Conservation (phyloP, 1,140 invertebrate genomes). For the Drosophila lini region DNA sequence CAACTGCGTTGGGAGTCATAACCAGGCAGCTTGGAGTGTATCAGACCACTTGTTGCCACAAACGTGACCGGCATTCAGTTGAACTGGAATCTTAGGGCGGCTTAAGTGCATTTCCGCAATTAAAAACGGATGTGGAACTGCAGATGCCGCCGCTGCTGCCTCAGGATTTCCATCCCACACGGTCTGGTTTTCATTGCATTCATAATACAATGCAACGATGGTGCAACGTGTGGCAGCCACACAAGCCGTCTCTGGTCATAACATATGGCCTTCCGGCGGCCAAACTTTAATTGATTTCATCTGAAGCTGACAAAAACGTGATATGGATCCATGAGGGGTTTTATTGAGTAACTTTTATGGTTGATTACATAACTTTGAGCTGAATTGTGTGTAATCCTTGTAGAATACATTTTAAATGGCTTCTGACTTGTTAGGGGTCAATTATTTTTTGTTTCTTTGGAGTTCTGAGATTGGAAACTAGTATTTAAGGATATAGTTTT, state of each 20-base stretch:
- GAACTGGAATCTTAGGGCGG: slow-evolving; percentile 16
- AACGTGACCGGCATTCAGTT: slow-evolving; percentile 68
- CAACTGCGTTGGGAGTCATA: slow-evolving; percentile 5
- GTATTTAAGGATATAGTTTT: not conserved
- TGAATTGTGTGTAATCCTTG: not conserved
- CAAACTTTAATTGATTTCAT: slow-evolving; percentile 53
- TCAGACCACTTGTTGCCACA: slow-evolving; percentile 68
- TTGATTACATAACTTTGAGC: not conserved
- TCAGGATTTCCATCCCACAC: slow-evolving; percentile 1
- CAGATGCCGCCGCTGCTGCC: slow-evolving; percentile 4
- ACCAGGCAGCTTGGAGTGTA: slow-evolving; percentile 22
- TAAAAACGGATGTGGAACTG: slow-evolving; percentile 70
- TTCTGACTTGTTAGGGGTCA: not conserved
- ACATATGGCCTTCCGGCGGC: not conserved
- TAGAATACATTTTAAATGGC: not conserved
- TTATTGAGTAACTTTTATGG: slow-evolving; percentile 16
- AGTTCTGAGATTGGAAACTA: not conserved
- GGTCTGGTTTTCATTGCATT: slow-evolving; percentile 5
- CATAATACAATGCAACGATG: slow-evolving; percentile 32
- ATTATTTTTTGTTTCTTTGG: not conserved
- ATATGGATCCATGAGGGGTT: not conserved
- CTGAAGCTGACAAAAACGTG: slow-evolving; percentile 36
- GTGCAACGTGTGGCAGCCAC: slow-evolving; percentile 45
- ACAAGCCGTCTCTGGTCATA: slow-evolving; percentile 9
- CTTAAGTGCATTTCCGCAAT: slow-evolving; percentile 78